phyloP scores from a whole-genome alignment of 2,113 vertebrate species.

The Capra hircus region DNA sequence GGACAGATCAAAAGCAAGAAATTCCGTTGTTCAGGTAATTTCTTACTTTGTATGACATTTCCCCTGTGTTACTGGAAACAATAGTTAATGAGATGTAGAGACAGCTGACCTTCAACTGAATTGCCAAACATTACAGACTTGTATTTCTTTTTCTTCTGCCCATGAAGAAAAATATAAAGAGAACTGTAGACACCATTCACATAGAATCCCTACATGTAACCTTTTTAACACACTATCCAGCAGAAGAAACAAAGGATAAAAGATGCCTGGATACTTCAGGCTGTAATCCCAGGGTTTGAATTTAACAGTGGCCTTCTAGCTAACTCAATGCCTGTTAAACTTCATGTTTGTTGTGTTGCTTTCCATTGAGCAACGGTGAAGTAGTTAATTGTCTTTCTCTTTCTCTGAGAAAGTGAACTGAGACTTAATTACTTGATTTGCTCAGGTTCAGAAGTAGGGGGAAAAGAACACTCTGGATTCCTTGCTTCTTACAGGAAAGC shows the following conservation, averaged over 20 bases:
- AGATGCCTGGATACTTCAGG: neutral
- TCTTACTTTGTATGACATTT: slow-evolving; percentile 62
- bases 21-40: slow-evolving; percentile 99
- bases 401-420: slow-evolving; percentile 20
- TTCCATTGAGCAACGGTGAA: neutral
- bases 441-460: neutral
- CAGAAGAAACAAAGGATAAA: slow-evolving; percentile 35
- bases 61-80: slow-evolving; percentile 48
- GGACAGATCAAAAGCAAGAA: slow-evolving; percentile 99
- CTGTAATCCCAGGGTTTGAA: neutral
- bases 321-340: neutral
- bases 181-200: slow-evolving; percentile 41
- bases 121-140: slow-evolving; percentile 48
- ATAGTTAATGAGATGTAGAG: slow-evolving; percentile 47
- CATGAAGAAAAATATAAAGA: slow-evolving; percentile 21
- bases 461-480: neutral
- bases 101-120: slow-evolving; percentile 60
- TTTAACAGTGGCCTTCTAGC: neutral
- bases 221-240: slow-evolving; percentile 44
- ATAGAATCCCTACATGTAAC: slow-evolving; percentile 30
- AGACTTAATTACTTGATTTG: neutral
- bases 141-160: slow-evolving; percentile 53
- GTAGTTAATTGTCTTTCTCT: neutral
- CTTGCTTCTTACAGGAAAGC: neutral
- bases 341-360: neutral